phyloP scores from a whole-genome alignment of 2,888 invertebrate species.

The Mechanitis mazaeus region DNA sequence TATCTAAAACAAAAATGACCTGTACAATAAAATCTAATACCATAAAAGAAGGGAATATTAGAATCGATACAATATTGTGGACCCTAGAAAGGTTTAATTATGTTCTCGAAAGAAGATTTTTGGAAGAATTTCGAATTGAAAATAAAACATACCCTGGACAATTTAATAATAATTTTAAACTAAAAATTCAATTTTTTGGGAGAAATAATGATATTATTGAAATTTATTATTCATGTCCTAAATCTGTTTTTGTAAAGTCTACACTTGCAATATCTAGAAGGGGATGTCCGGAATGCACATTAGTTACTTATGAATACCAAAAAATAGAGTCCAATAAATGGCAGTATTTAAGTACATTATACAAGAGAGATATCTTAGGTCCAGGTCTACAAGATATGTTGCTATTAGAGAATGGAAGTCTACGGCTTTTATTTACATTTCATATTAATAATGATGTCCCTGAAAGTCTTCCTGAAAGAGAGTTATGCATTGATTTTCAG shows the following conservation, averaged over 20 bases:
- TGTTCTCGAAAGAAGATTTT: constrained; percentile 44
- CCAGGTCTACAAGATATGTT: constrained; percentile 55
- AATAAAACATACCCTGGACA: constrained; percentile 45
- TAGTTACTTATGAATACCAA: constrained; percentile 63
- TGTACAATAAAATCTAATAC: too few relatives aligned
- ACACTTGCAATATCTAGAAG: constrained; percentile 61
- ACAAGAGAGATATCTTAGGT: constrained; percentile 57
- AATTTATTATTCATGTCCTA: constrained; percentile 60
- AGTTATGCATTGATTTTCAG: constrained; percentile 62
- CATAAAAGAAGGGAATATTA: too few relatives aligned
- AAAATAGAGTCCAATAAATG: constrained; percentile 65
- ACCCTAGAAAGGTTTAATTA: too few relatives aligned
- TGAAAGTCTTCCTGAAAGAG: constrained; percentile 50
- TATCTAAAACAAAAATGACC: too few relatives aligned
- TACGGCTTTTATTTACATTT: constrained; percentile 63
- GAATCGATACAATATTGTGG: too few relatives aligned
- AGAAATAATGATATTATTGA: constrained; percentile 64
- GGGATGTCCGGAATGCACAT: constrained; percentile 63
- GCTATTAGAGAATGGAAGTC: constrained; percentile 61
- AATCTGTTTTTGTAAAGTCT: constrained; percentile 59
- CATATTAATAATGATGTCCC: constrained; percentile 61
- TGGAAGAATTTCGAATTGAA: constrained; percentile 57
- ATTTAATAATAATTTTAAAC: constrained; percentile 48
- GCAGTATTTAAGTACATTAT: constrained; percentile 65
- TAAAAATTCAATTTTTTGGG: constrained; percentile 67